A percentile compares a stretch with the other conserved stretches of the same genome.
Evolutionary conservation across 2,888 invertebrate species (phyloP).

Genomic region (Nomada goodeniana): DNA sequence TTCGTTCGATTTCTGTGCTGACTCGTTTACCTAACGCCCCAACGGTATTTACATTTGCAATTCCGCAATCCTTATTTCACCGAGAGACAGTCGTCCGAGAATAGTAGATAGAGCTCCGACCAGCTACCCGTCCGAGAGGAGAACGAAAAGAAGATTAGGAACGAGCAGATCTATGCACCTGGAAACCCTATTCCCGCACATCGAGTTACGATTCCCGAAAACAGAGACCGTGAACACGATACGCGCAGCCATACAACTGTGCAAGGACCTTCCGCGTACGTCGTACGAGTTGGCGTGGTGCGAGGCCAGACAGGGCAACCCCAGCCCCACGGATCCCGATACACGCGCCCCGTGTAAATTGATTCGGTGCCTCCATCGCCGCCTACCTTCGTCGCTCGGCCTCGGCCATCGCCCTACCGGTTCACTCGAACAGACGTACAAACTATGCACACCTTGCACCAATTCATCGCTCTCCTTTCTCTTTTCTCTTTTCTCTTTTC

Average conservation of each 20-base stretch:
- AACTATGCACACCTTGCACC: no score
- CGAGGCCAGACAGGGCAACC: constrained; percentile 11
- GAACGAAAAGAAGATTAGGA: no score
- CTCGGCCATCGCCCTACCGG: no score
- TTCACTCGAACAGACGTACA: constrained; percentile 10
- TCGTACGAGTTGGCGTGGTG: constrained; percentile 1
- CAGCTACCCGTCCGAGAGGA: no score
- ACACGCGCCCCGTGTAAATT: constrained; percentile 43
- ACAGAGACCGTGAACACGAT: constrained; percentile 80
- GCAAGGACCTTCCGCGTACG: constrained; percentile 32
- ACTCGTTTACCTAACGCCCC: not conserved
- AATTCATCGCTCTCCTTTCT: no score
- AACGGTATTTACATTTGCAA: not conserved
- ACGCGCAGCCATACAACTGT: constrained; percentile 80
- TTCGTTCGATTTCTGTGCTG: constrained; percentile 5
- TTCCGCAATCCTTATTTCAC: no score
- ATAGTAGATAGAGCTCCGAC: no score
- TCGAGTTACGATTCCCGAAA: constrained; percentile 82
- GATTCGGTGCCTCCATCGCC: constrained; percentile 33
- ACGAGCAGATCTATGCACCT: constrained; percentile 51
- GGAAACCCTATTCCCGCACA: constrained; percentile 80
- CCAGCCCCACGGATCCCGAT: constrained; percentile 31
- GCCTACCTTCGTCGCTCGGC: not conserved
- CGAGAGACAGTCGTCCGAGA: no score
- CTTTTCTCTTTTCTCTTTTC: no score